phyloP scores from a whole-genome alignment of 2,797 vertebrate species.

The Dicrostonyx torquatus region DNA sequence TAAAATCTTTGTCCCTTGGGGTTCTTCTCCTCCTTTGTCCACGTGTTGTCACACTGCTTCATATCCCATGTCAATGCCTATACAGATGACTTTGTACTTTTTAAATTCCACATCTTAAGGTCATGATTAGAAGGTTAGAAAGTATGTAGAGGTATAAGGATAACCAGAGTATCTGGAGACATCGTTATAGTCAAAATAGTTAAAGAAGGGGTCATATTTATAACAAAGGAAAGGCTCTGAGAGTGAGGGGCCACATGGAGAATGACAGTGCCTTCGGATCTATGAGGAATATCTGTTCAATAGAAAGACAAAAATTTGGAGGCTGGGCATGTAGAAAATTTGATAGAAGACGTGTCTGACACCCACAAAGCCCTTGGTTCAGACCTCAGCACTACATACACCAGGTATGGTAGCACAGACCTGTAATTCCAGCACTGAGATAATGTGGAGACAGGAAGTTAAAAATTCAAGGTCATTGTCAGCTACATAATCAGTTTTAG shows the following conservation, averaged over 20 bases:
- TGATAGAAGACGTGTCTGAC: neutral
- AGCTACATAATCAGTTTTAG: neutral
- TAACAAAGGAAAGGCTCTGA: neutral
- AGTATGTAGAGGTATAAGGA: neutral
- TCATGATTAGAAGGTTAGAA: neutral
- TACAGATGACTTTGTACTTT: neutral
- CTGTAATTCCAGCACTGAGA: neutral
- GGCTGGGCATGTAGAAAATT: neutral
- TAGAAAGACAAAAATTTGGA: neutral
- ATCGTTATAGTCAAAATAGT: neutral
- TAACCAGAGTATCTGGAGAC: neutral
- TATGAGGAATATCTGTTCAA: neutral
- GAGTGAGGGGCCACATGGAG: neutral
- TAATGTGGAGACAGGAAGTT: neutral
- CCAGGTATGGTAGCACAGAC: neutral
- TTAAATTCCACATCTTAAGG: neutral
- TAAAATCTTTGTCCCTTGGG: neutral
- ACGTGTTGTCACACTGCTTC: fast-evolving
- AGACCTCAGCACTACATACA: neutral
- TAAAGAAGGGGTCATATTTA: neutral
- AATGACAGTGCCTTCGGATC: neutral
- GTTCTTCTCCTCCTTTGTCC: neutral
- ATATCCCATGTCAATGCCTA: neutral
- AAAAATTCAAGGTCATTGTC: neutral
- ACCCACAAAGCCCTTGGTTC: neutral